A percentile compares a stretch with the other conserved stretches of the same genome.
phyloP scores from a whole-genome alignment of 2,888 invertebrate species.

The Idaea biselata region DNA sequence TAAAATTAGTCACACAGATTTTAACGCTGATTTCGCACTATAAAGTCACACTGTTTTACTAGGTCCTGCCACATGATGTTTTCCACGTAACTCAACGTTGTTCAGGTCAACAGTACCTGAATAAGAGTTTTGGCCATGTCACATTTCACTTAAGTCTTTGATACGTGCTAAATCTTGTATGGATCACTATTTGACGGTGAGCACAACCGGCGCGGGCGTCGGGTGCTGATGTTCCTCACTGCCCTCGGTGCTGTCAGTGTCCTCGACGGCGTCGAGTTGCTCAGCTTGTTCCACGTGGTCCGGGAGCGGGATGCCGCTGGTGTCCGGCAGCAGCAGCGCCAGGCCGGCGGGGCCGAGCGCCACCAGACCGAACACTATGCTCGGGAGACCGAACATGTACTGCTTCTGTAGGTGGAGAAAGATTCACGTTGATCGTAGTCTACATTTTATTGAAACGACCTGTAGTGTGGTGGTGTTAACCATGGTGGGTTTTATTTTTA shows the following conservation, averaged over 20 bases:
- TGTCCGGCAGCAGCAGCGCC: constrained; percentile 62
- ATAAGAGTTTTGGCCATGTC: too few relatives aligned
- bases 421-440: background rate
- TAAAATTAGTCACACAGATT: too few relatives aligned
- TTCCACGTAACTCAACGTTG: too few relatives aligned
- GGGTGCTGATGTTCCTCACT: background rate
- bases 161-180: too few relatives aligned
- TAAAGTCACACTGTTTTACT: too few relatives aligned
- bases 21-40: too few relatives aligned
- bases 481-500: too few relatives aligned
- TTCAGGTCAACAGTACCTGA: too few relatives aligned
- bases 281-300: constrained; percentile 60
- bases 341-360: constrained; percentile 60
- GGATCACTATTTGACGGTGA: too few relatives aligned
- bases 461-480: too few relatives aligned
- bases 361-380: constrained; percentile 57
- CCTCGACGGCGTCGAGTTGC: constrained; percentile 38
- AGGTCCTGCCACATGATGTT: too few relatives aligned
- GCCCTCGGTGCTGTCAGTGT: background rate
- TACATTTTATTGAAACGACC: constrained; percentile 16
- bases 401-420: constrained; percentile 46
- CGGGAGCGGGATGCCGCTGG: constrained; percentile 55
- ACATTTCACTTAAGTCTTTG: too few relatives aligned
- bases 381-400: constrained; percentile 62
- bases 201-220: background rate